Conservation (phyloP, 2,888 invertebrate genomes). For the Palloptera scutellata region DNA sequence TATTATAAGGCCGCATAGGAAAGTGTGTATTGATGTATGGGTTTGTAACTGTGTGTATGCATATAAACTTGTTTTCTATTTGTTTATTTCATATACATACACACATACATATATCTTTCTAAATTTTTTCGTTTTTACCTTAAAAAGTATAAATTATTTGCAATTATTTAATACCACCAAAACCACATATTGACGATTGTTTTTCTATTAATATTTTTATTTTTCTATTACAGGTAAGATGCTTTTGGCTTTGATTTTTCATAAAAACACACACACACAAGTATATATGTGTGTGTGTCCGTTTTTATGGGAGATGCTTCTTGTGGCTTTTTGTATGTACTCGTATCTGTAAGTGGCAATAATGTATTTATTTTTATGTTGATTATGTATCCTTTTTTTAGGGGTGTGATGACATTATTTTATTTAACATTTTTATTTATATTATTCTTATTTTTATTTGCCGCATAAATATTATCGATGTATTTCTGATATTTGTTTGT, state of each 20-base stretch:
- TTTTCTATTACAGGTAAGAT: background rate
- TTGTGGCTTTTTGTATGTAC: no score
- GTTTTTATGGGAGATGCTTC: no score
- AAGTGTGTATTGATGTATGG: background rate
- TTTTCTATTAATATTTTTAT: background rate
- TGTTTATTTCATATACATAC: constrained; percentile 10
- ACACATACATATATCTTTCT: background rate
- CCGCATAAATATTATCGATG: no score
- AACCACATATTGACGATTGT: background rate
- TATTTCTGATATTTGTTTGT: no score
- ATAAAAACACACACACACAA: background rate
- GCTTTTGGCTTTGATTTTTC: background rate
- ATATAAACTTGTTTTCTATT: constrained; percentile 9
- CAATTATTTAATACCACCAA: constrained; percentile 10
- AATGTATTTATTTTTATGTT: no score
- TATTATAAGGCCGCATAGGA: background rate
- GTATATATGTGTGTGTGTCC: background rate
- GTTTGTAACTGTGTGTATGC: constrained; percentile 7
- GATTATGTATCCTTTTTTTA: no score
- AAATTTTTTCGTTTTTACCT: constrained; percentile 27
- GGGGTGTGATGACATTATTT: no score
- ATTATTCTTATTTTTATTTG: no score
- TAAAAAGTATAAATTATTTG: constrained; percentile 41
- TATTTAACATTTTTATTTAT: no score
- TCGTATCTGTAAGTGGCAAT: no score